These are phyloP conservation scores for Periparus ater DNA, from an alignment of 2,797 vertebrate species.

Conservation along the genomic window DNA sequence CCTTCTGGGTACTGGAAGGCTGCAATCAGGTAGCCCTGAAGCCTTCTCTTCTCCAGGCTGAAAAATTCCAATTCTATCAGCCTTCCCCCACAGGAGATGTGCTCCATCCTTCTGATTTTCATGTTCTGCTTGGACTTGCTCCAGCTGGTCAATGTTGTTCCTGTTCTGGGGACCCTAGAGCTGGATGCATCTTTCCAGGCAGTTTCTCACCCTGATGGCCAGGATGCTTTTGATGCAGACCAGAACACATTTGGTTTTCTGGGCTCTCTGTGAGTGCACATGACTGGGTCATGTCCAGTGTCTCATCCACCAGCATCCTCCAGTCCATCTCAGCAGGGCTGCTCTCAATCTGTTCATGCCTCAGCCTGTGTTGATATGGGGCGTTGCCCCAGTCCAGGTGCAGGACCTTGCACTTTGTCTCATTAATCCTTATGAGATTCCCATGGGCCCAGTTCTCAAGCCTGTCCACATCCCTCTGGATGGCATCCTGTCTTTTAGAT, in stretches of 20 bases:
- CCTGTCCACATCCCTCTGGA: background rate
- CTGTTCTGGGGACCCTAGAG: too few relatives aligned
- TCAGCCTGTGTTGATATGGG: background rate
- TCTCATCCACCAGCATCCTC: background rate
- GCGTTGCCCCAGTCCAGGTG: fast-evolving
- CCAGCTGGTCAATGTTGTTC: background rate
- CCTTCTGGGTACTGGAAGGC: background rate
- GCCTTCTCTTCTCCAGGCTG: background rate
- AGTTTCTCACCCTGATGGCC: background rate
- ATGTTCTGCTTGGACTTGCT: background rate
- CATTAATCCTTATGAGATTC: background rate
- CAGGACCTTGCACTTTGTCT: background rate
- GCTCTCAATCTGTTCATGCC: background rate
- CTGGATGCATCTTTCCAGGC: background rate
- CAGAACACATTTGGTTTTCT: background rate
- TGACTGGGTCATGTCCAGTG: background rate
- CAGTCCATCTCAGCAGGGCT: background rate
- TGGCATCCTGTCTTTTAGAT: background rate
- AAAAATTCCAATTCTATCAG: background rate
- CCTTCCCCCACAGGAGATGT: background rate
- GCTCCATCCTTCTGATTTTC: background rate
- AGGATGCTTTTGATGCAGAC: background rate
- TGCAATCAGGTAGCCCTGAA: background rate
- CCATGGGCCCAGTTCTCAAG: background rate
- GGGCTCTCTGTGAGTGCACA: background rate